Percentiles rank a stretch among this genome's conserved stretches.
phyloP scores from a whole-genome alignment of 2,888 invertebrate species.

The Sarcophaga subvicina region DNA sequence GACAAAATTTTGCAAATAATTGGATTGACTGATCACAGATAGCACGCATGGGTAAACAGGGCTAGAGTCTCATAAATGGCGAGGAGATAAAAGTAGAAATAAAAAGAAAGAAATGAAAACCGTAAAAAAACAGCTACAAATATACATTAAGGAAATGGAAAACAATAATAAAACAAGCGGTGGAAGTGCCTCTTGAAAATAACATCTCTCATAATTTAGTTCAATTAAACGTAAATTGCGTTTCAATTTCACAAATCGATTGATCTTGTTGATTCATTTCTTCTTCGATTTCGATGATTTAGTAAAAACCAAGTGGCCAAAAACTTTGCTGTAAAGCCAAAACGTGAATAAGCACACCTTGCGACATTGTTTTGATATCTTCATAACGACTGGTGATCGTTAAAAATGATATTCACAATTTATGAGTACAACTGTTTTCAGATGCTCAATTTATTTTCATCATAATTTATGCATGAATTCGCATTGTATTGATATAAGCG shows the following conservation, averaged over 20 bases:
- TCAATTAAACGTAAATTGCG: constrained; percentile 80
- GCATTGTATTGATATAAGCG: background rate
- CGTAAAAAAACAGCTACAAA: background rate
- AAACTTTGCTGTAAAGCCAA: background rate
- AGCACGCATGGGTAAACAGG: constrained; percentile 72
- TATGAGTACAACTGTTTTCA: constrained; percentile 25
- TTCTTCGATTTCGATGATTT: background rate
- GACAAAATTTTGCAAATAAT: constrained; percentile 82
- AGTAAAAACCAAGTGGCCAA: background rate
- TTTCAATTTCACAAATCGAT: constrained; percentile 66
- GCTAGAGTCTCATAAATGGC: constrained; percentile 44
- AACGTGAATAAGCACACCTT: constrained; percentile 45
- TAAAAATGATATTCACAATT: constrained; percentile 52
- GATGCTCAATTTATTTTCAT: constrained; percentile 16
- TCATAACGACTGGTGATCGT: constrained; percentile 54
- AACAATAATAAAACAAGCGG: constrained; percentile 6
- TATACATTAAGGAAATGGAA: background rate
- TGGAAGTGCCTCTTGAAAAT: constrained; percentile 55
- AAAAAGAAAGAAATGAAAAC: constrained; percentile 7
- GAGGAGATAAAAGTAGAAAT: constrained; percentile 29
- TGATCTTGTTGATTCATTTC: constrained; percentile 29
- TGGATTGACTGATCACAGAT: constrained; percentile 81
- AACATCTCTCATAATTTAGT: constrained; percentile 77
- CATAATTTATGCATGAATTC: constrained; percentile 5
- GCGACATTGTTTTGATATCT: constrained; percentile 62